Evolutionary conservation across 2,797 vertebrate genomes (phyloP).

Genomic region (Enteromius anoplus): DNA sequence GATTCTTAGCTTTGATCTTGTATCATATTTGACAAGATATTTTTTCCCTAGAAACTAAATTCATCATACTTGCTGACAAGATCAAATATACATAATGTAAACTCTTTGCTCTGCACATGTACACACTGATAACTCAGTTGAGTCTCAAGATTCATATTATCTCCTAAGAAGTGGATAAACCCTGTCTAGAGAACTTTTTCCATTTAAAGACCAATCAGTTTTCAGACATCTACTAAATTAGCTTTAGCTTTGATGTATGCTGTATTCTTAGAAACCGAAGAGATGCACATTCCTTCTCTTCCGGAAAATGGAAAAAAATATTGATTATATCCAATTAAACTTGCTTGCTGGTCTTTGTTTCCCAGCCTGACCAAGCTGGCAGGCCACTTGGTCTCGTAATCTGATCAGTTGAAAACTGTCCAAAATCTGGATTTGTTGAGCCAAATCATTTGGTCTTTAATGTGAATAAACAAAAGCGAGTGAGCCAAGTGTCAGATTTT

Average conservation of each 20-base stretch:
- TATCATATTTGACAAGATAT: not conserved
- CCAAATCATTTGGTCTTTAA: not conserved
- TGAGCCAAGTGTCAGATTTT: not conserved
- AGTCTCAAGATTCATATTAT: conserved; percentile 22
- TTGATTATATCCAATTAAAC: not conserved
- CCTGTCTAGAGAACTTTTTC: not conserved
- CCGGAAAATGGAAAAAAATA: not conserved
- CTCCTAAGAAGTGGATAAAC: conserved; percentile 7
- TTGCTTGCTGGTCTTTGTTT: not conserved
- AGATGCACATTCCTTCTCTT: not conserved
- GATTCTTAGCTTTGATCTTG: not conserved
- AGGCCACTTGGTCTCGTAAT: not conserved
- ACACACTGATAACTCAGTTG: conserved; percentile 62
- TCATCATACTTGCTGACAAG: conserved; percentile 67
- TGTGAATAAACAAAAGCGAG: not conserved
- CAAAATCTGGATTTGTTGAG: not conserved
- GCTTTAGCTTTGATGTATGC: not conserved
- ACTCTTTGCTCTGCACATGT: conserved; percentile 69
- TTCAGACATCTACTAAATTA: not conserved
- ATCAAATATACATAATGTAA: conserved; percentile 63
- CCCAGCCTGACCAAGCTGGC: not conserved
- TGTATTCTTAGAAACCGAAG: not conserved
- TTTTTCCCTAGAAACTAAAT: conserved; percentile 58
- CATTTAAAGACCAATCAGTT: not conserved
- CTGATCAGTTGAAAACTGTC: not conserved